A percentile compares a stretch with the other conserved stretches of the same genome.
phyloP scores from a whole-genome alignment of 2,113 vertebrate genomes.

The Sciurus niger region DNA sequence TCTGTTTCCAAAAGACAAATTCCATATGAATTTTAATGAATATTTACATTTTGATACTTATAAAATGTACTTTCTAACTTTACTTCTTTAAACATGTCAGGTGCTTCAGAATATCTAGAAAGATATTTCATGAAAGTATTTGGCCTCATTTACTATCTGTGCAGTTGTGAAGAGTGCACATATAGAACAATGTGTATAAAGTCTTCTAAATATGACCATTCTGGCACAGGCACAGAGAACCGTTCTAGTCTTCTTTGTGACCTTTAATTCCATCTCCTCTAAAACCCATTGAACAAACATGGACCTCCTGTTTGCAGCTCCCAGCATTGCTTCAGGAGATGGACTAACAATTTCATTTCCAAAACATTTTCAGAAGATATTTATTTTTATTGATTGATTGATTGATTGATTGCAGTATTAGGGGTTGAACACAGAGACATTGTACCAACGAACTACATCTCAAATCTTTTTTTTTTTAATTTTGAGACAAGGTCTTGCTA shows the following conservation, averaged over 20 bases:
- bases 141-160: neutral
- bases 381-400: neutral
- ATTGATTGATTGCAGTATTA: too few relatives aligned
- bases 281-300: neutral
- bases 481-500: too few relatives aligned
- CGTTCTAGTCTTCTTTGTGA: neutral
- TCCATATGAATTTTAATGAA: neutral
- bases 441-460: too few relatives aligned
- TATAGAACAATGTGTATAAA: neutral
- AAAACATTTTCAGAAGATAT: slow-evolving; percentile 17
- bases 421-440: too few relatives aligned
- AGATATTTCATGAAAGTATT: neutral
- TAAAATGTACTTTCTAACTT: neutral
- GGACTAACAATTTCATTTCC: neutral
- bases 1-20: neutral
- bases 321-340: neutral
- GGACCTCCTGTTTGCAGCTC: neutral
- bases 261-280: neutral
- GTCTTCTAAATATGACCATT: neutral
- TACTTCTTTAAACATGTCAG: neutral
- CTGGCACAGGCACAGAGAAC: neutral
- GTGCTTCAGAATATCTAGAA: neutral
- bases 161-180: neutral
- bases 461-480: too few relatives aligned
- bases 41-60: neutral